Evolutionary conservation across 2,797 vertebrate species (phyloP).

Genomic region (Gambusia yucatana): DNA sequence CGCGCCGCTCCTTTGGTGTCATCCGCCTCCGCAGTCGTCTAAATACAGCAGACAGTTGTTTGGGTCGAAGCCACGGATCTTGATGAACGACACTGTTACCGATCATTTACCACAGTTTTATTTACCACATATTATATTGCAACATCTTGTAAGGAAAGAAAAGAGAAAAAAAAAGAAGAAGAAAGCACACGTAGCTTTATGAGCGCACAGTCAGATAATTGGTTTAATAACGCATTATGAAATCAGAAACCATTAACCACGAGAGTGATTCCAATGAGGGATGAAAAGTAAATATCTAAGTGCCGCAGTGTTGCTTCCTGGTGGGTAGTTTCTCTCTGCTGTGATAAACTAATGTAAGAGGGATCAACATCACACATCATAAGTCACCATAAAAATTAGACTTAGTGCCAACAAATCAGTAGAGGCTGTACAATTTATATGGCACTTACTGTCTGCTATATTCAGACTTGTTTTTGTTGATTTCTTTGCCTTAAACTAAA

Average conservation of each 20-base stretch:
- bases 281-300: conserved; percentile 61
- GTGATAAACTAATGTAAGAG: conserved; percentile 50
- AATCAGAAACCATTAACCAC: conserved; percentile 51
- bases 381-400: conserved; percentile 59
- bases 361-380: conserved; percentile 64
- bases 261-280: conserved; percentile 45
- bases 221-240: conserved; percentile 51
- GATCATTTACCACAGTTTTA: conserved; percentile 71
- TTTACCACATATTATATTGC: conserved; percentile 66
- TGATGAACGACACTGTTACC: conserved; percentile 51
- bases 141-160: conserved; percentile 46
- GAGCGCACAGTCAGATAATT: conserved; percentile 62
- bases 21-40: conserved; percentile 43
- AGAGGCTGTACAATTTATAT: conserved; percentile 67
- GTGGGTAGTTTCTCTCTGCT: conserved; percentile 47
- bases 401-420: conserved; percentile 44
- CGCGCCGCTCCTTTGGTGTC: conserved; percentile 36
- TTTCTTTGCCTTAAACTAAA: conserved; percentile 59
- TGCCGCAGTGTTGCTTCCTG: conserved; percentile 32
- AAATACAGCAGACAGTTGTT: conserved; percentile 44
- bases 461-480: conserved; percentile 46
- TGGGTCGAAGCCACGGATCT: conserved; percentile 25
- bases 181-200: conserved; percentile 64
- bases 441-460: conserved; percentile 48
- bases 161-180: conserved; percentile 2